phyloP scores from a whole-genome alignment of 2,888 invertebrate genomes.

The Lepidochrysops patricia region DNA sequence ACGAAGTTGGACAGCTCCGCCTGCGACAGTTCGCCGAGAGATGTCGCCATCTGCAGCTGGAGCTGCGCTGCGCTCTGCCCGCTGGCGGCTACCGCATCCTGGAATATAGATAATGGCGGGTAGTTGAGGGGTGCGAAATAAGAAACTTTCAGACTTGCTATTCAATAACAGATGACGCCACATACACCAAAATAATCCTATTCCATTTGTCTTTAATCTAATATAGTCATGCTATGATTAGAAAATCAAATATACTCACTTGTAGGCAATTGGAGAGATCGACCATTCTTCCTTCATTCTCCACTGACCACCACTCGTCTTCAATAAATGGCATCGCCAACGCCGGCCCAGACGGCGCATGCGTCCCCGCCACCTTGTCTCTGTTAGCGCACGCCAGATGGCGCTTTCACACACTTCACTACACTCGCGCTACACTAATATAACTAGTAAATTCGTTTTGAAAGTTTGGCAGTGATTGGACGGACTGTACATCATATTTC shows the following conservation, averaged over 20 bases:
- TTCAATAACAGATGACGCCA: conserved; percentile 23
- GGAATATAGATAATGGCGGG: too few relatives aligned
- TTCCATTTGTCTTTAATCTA: too few relatives aligned
- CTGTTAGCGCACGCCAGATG: conserved; percentile 54
- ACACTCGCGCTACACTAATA: conserved; percentile 44
- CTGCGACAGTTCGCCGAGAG: conserved; percentile 80
- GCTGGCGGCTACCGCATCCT: conserved; percentile 78
- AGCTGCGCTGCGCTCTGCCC: conserved; percentile 69
- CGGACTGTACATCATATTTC: conserved; percentile 70
- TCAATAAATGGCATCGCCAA: conserved; percentile 96
- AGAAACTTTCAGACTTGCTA: conserved; percentile 16
- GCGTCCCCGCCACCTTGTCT: conserved; percentile 77
- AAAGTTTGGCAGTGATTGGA: conserved; percentile 69
- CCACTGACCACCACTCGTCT: conserved; percentile 96
- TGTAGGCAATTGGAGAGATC: conserved; percentile 92
- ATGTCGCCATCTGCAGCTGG: conserved; percentile 63
- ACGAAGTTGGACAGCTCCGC: conserved; percentile 82
- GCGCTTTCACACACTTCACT: conserved; percentile 42
- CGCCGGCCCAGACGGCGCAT: conserved; percentile 77
- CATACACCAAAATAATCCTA: too few relatives aligned
- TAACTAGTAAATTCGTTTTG: conserved; percentile 66
- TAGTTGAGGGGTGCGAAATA: too few relatives aligned
- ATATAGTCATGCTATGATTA: too few relatives aligned
- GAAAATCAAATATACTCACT: conserved; percentile 64
- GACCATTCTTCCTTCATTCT: conserved; percentile 95